These are phyloP conservation scores for Melipona beecheii DNA, from an alignment of 2,888 invertebrate species.

Conservation along the genomic window DNA sequence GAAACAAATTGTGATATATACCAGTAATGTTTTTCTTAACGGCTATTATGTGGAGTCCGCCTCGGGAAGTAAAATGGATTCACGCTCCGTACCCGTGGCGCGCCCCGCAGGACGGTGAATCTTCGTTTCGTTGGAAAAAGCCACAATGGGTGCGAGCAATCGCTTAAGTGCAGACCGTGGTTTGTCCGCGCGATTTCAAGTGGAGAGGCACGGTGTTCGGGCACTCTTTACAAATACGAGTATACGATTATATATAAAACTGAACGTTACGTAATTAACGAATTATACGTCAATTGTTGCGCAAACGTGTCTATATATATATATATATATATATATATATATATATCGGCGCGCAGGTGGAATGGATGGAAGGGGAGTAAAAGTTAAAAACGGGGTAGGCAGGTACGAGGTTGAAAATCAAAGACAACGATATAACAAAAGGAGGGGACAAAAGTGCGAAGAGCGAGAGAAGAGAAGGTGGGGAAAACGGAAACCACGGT, in stretches of 20 bases:
- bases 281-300: slow-evolving; percentile 73
- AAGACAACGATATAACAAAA: neutral
- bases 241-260: slow-evolving; percentile 18
- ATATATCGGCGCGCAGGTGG: slow-evolving; percentile 10
- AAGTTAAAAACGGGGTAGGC: neutral
- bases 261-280: slow-evolving; percentile 74
- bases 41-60: slow-evolving; percentile 45
- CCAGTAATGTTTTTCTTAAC: slow-evolving; percentile 57
- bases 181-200: slow-evolving; percentile 63
- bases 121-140: slow-evolving; percentile 67
- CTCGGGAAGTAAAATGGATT: slow-evolving; percentile 53
- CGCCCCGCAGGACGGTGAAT: slow-evolving; percentile 48
- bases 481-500: slow-evolving; percentile 32
- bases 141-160: slow-evolving; percentile 72
- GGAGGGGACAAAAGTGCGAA: neutral
- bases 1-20: slow-evolving; percentile 51
- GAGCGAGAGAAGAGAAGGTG: neutral
- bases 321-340: slow-evolving; percentile 1
- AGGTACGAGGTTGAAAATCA: too few species aligned
- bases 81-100: slow-evolving; percentile 30
- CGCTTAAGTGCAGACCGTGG: slow-evolving; percentile 71
- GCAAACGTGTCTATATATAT: slow-evolving; percentile 47
- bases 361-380: neutral
- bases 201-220: slow-evolving; percentile 41
- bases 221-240: slow-evolving; percentile 45